Evolutionary conservation across 1,140 invertebrate species (phyloP), one percentile per base, ranked within the genome.

Genomic region (Antheraea pernyi): DNA sequence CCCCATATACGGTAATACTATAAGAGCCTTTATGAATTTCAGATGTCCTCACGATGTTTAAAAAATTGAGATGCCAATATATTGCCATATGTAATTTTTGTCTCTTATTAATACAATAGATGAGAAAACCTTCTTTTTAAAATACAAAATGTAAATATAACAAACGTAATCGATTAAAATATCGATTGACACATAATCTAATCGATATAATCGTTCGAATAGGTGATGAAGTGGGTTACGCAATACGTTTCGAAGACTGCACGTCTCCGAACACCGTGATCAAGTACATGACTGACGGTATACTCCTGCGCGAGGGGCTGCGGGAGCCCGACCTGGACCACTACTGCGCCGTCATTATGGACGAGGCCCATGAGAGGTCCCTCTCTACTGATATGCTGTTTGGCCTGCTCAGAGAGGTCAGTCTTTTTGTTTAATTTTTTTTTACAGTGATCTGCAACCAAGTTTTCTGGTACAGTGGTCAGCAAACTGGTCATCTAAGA

Each of bases 211-310:
- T 60, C 5, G 4, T 4, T 19, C 19, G 19, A 61, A 16, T 36
- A 94, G 95, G 97, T 19, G 96, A 97, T 62, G 97, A 98, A 89
- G 97, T 99, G 37, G 99, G 99, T 18, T 99, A 99, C 93, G 98
- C 99, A 10, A 99, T 99, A 85, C 97, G 99, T 84, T 99, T 99
- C 93, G 99, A 99, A 91, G 99, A 99, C 91, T 99, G 99, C 86
- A 99, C 99, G 0, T 97, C 96, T 0, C 97, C 99, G 83, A 96
- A 97, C 85, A 99, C 99, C 0, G 95, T 99, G 8, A 99, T 99
- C 58, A 99, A 99, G 91, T 99, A 99, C 86, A 99, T 99, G 98
- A 99, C 99, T 0, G 99, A 99, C 92, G 99, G 99, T 94, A 99
- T 99, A 80, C 91, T 99, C 62, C 92, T 99, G 6, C 93, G 99